Base-by-base conservation (phyloP, 2,113 vertebrate genomes). In the Larimichthys crocea region DNA sequence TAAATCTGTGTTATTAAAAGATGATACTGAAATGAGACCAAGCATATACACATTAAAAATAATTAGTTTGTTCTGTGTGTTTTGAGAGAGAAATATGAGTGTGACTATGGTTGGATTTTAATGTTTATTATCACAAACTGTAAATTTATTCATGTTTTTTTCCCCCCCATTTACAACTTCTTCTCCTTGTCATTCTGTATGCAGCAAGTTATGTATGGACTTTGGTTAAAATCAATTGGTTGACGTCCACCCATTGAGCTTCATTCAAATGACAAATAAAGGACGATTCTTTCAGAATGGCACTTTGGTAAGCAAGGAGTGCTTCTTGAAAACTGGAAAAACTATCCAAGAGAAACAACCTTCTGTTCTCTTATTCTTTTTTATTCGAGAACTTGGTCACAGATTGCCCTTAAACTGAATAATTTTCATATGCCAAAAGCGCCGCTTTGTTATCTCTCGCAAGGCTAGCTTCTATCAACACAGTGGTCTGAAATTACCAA, bases 1-100 rank as follows among this genome's bases (percentile, higher is more conserved):
- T 98, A 97, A 97, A 96, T 96, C 96, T 95, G 93, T 96, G 96
- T 98, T 97, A 99, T 97, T 97, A 97, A 97, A 97, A 96, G 96
- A 96, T 92, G 95, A 97, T 95, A 94, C 95, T 96, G 96, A 97
- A 97, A 97, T 97, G 96, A 98, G 96, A 96, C 96, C 95, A 96
- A 96, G 96, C 97, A 96, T 96, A 96, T 96, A 95, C 96, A 97
- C 96, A 97, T 97, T 92, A 91, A 91, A 92, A 93, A 92, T 94
- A 92, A 95, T 94, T 85, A 94, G 82, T 84, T 88, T 83, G 79
- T 81, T 87, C 84, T 85, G 80, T 88, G 77, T 91, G 60, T 89
- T 95, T 96, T 94, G 94, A 94, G 93, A 94, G 52, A 70, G 76
- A 96, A 91, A 96, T 95, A 95, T 92, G 94, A 94, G 94, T 92